Percentiles rank a stretch among this genome's conserved stretches.
Evolutionary conservation across 2,888 invertebrate genomes (phyloP).

Genomic region (Anthophora plumipes): DNA sequence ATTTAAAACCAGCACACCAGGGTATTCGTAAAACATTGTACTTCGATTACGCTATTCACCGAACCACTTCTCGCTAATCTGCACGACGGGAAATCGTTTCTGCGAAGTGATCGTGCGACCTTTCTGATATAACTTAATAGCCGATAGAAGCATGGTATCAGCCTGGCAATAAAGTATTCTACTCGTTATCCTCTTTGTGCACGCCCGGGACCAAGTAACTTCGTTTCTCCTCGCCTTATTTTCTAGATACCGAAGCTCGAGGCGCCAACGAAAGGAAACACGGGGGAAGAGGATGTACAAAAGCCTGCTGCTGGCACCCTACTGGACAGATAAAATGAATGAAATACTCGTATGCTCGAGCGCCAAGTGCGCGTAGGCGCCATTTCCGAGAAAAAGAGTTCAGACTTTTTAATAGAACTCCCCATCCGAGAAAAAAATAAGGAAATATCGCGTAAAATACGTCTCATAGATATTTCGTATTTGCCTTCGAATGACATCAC

Average conservation of each 20-base stretch:
- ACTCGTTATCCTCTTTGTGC: neutral
- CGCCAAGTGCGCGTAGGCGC: neutral
- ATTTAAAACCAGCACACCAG: neutral
- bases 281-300: conserved; percentile 2
- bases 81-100: conserved; percentile 21
- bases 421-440: neutral
- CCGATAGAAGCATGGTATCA: conserved; percentile 30
- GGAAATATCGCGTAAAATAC: neutral
- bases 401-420: neutral
- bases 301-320: conserved; percentile 26
- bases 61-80: conserved; percentile 46
- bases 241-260: conserved; percentile 1
- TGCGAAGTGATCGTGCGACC: conserved; percentile 41
- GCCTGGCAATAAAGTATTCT: conserved; percentile 9
- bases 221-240: conserved; percentile 13
- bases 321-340: conserved; percentile 26
- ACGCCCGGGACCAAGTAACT: conserved; percentile 4
- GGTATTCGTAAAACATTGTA: neutral
- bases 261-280: conserved; percentile 28
- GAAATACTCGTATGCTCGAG: conserved; percentile 17
- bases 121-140: conserved; percentile 37
- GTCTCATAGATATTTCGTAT: conserved; percentile 1
- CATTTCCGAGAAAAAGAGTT: neutral
- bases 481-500: conserved; percentile 17
- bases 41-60: conserved; percentile 33